Percentiles rank a stretch among this genome's conserved stretches.
Evolutionary conservation across 1,140 invertebrate species (phyloP).

Genomic region (Homalodisca vitripennis): DNA sequence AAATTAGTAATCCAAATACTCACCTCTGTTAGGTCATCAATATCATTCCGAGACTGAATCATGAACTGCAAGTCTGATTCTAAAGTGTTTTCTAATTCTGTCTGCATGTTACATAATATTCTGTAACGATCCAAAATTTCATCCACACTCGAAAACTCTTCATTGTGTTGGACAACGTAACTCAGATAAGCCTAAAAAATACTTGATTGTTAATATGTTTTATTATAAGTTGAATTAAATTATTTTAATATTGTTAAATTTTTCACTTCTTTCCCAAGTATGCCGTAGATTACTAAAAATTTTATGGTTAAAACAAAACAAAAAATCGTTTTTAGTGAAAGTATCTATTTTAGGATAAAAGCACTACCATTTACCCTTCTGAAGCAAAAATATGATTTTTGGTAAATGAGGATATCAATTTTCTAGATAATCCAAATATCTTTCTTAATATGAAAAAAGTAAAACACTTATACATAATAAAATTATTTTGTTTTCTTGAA

Average conservation of each 20-base stretch:
- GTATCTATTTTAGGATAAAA: background rate
- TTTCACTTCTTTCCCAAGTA: background rate
- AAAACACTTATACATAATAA: too few relatives aligned
- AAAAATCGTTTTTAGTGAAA: background rate
- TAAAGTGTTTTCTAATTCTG: background rate
- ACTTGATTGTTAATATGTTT: too few relatives aligned
- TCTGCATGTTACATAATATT: constrained; percentile 12
- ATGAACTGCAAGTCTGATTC: constrained; percentile 15
- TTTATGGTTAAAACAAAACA: background rate
- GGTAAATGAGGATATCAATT: too few relatives aligned
- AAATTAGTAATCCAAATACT: too few relatives aligned
- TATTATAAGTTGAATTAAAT: background rate
- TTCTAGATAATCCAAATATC: too few relatives aligned
- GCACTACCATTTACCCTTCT: background rate
- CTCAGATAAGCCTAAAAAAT: background rate
- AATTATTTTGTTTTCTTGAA: too few relatives aligned
- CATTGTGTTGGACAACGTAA: background rate
- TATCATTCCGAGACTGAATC: constrained; percentile 18
- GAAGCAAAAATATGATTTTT: too few relatives aligned
- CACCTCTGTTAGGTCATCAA: constrained; percentile 14
- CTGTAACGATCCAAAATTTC: constrained; percentile 11
- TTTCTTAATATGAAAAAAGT: too few relatives aligned
- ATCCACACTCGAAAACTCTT: background rate
- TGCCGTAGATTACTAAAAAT: background rate
- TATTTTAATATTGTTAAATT: background rate